Base-by-base conservation (phyloP, 2,888 invertebrate genomes). In the Sinohyriopsis cumingii region DNA sequence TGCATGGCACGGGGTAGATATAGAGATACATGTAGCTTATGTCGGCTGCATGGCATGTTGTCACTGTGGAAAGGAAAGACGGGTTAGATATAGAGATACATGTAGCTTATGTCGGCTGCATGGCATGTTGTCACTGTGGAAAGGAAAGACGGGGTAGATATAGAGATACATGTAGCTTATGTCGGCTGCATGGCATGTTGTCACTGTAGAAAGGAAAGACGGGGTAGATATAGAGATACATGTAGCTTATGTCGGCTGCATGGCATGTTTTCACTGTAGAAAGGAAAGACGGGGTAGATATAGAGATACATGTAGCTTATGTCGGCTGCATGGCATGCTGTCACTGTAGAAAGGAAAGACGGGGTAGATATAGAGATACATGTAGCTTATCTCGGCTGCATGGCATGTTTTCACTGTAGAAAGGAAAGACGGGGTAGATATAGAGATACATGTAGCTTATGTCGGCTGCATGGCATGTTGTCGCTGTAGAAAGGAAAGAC, bases 21-120 rank as follows among this genome's bases (percentile, higher is more conserved):
- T 33, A 33, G 28, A 33, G 28, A 33, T 33, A 33, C 67, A 67
- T 67, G 28, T 67, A 67, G 9, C 25, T 19, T 4, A 45, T 55
- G 45, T 67, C 61, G 6, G 60, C 61, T 28, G 57, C n/a, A 19
- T 19, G 20, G 24, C 18, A 57, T 57, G 2, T 15, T 7, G n/a
- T 24, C 24, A 24, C 57, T 57, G 57, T 20, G 24, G 12, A 22
- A 19, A 57, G 1, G 19, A 22, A 57, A 57, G 57, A 1, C 12
- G 12, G 20, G 9, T 1, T 7, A 33, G 7, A 33, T 33, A 33
- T 33, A 33, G 28, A 33, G 28, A 33, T 33, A 33, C 67, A 67
- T 67, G 28, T 67, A 67, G 9, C 25, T 19, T 4, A 45, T 55
- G 45, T 67, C 61, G 6, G 60, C 61, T 28, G 57, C n/a, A 19